Conservation (phyloP, 2,888 invertebrate genomes). For the Nomada ferruginata region DNA sequence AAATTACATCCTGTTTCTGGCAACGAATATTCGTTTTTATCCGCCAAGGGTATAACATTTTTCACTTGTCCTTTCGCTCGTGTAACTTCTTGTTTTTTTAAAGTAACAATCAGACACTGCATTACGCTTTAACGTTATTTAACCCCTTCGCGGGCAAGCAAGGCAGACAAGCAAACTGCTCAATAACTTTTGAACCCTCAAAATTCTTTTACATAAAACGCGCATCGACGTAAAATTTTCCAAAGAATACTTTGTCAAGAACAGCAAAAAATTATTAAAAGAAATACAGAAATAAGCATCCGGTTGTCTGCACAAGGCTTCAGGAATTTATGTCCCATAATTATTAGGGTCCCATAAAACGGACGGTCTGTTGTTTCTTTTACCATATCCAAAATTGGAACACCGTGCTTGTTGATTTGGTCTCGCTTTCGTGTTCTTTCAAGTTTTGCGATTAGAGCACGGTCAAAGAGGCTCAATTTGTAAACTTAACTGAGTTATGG, state of each 20-base stretch:
- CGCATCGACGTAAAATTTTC: no score
- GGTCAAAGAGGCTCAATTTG: conserved; percentile 1
- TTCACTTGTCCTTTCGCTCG: no score
- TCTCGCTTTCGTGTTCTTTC: background rate
- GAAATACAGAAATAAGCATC: no score
- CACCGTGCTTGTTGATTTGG: background rate
- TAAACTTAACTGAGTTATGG: conserved; percentile 8
- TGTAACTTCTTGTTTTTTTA: background rate
- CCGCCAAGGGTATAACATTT: background rate
- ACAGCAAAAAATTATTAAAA: no score
- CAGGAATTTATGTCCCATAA: no score
- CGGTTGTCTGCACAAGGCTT: no score
- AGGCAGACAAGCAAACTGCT: background rate
- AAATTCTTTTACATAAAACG: no score
- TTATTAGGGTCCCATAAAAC: background rate
- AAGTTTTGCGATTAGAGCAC: background rate
- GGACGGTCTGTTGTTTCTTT: background rate
- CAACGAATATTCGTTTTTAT: background rate
- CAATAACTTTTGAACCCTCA: background rate
- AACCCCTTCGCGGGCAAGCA: no score
- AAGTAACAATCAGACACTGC: no score
- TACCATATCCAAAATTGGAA: background rate
- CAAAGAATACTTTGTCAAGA: no score
- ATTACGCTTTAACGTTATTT: no score
- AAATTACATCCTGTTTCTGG: conserved; percentile 22